Base-by-base conservation (phyloP, 2,888 invertebrate species). In the Girardia tigrina region DNA sequence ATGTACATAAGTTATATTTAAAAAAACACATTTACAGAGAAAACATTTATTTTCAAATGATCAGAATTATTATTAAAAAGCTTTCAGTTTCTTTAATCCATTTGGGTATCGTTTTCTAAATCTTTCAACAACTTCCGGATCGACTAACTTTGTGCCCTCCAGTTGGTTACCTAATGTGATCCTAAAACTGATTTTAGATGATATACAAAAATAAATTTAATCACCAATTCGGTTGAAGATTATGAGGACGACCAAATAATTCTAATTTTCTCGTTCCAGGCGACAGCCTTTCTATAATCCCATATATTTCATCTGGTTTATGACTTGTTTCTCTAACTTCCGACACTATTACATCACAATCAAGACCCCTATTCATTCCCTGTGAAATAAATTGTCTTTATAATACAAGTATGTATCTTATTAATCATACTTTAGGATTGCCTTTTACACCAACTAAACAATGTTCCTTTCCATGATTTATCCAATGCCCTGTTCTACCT, bases 301-400 rank as follows among this genome's bases (percentile, higher is more conserved):
- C 97, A 83, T 97, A 97, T 80, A 97, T 93, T 85, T 97, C 97
- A 84, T 97, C 97, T 0, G 97, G 97, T 82, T 97, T 97, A 84
- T 97, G 95, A 80, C 92, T 92, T 0, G 97, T 97, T 16, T 94
- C 97, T 76, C 97, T 88, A 0, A 97, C 84, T 86, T 97, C 97
- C 0, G 95, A 94, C 0, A 97, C 97, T 78, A 97, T 94, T 70
- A 97, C 95, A 86, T 97, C 95, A 84, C 94, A 94, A 84, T 97
- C 97, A 28, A 97, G 85, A 0, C 95, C 94, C 8, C 92, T 88
- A 79, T 84, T 76, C 70, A 75, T 29, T 20, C 42, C 29, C 75
- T 74, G 16, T 8, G 26, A 27, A 28, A 12, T 14, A 12, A 71
- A n/a, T n/a, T n/a, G n/a, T n/a, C n/a, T n/a, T n/a, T n/a, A n/a